A percentile compares a stretch with the other conserved stretches of the same genome.
phyloP scores from a whole-genome alignment of 2,888 invertebrate genomes.

The Ptychoptera albimana region DNA sequence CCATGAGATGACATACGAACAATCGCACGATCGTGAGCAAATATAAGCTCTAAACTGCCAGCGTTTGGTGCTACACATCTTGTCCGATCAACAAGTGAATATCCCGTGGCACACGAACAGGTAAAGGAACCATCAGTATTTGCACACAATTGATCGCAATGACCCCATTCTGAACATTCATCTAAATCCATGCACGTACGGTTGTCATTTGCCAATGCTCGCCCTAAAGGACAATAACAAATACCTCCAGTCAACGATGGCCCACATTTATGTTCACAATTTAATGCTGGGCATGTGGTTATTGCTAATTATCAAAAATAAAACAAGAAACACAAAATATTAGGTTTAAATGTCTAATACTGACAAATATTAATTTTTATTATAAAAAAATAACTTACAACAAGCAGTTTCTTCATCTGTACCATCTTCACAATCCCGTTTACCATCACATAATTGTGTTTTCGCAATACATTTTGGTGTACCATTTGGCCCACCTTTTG shows the following conservation, averaged over 20 bases:
- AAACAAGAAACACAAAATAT: neutral
- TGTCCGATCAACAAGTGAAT: constrained; percentile 41
- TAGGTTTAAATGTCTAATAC: neutral
- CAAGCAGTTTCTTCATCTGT: constrained; percentile 80
- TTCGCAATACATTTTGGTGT: constrained; percentile 77
- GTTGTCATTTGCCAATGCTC: constrained; percentile 66
- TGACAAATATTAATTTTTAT: neutral
- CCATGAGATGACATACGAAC: constrained; percentile 55
- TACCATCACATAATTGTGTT: constrained; percentile 78
- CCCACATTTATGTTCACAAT: constrained; percentile 84
- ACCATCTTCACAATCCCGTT: constrained; percentile 78
- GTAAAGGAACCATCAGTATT: constrained; percentile 73
- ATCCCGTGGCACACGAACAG: constrained; percentile 72
- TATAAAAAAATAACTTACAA: constrained; percentile 45
- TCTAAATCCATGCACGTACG: constrained; percentile 80
- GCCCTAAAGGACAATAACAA: constrained; percentile 79
- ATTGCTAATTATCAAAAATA: constrained; percentile 39
- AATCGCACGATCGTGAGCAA: constrained; percentile 55
- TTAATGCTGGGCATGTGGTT: constrained; percentile 63
- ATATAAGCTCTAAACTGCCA: constrained; percentile 42
- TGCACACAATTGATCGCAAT: constrained; percentile 86
- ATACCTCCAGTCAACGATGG: constrained; percentile 78
- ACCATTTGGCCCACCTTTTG: constrained; percentile 52
- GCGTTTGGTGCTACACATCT: constrained; percentile 47
- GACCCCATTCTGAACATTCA: constrained; percentile 85